A percentile compares a stretch with the other conserved stretches of the same genome.
These are phyloP conservation scores for Gisinianus flammeolus DNA, from an alignment of 2,888 invertebrate species.

Conservation along the genomic window DNA sequence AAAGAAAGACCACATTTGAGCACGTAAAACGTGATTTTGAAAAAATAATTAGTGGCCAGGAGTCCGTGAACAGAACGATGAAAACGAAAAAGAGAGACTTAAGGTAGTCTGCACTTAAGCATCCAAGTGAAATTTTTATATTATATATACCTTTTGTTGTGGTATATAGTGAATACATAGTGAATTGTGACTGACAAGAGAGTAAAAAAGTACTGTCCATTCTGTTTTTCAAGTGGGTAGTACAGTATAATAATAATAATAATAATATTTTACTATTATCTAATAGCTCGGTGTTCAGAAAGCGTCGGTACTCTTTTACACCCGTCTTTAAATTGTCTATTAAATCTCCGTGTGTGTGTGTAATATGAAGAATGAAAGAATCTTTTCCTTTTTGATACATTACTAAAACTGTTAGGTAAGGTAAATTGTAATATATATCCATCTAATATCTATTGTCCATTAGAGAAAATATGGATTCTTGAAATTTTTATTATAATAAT, in stretches of 20 bases:
- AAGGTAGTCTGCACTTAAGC: too few species aligned
- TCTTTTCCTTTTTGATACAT: too few species aligned
- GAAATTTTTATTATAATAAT: not conserved
- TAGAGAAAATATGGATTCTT: not conserved
- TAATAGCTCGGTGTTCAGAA: not conserved
- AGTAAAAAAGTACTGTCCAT: not conserved
- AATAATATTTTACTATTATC: not conserved
- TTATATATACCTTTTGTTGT: too few species aligned
- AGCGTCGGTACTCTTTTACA: not conserved
- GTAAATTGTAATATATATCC: too few species aligned
- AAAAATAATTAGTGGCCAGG: constrained; percentile 36
- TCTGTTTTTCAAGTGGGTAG: not conserved
- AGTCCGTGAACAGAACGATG: not conserved
- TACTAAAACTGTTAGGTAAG: too few species aligned
- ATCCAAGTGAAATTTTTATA: too few species aligned
- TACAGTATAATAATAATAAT: not conserved
- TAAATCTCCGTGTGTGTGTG: not conserved
- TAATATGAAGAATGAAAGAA: too few species aligned
- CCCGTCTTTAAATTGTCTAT: not conserved
- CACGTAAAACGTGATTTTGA: constrained; percentile 42
- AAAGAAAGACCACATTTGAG: constrained; percentile 21
- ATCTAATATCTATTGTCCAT: too few species aligned
- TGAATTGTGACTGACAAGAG: not conserved
- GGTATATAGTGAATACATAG: not conserved
- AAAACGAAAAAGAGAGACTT: not conserved